Percentiles rank a stretch among this genome's conserved stretches.
phyloP scores from a whole-genome alignment of 1,140 invertebrate species.

The Choristoneura fumiferana region DNA sequence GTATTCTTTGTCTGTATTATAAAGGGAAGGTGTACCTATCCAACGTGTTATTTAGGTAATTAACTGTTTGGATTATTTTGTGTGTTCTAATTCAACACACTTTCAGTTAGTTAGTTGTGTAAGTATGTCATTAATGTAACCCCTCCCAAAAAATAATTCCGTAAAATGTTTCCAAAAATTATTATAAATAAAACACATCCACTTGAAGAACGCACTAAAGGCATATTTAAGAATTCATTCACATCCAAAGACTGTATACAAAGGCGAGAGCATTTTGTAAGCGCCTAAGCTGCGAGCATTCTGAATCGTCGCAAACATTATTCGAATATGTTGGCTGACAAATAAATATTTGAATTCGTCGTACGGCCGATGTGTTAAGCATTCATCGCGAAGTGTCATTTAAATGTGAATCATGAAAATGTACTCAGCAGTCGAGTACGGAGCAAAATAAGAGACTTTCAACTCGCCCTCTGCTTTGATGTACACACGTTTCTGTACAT shows the following conservation, averaged over 20 bases:
- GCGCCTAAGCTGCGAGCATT: conserved; percentile 19
- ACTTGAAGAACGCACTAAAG: conserved; percentile 10
- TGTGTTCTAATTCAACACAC: too few species aligned
- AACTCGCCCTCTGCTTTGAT: not conserved
- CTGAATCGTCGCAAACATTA: conserved; percentile 30
- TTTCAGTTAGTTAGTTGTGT: too few species aligned
- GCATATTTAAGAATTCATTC: conserved; percentile 3
- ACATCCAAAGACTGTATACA: conserved; percentile 23
- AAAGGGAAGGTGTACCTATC: too few species aligned
- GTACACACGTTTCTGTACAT: too few species aligned
- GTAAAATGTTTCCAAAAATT: too few species aligned
- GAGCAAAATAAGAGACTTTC: conserved; percentile 21
- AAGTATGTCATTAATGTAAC: too few species aligned
- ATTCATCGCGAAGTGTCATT: conserved; percentile 43
- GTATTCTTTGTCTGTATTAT: too few species aligned
- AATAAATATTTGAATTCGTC: conserved; percentile 43
- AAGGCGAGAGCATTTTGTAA: conserved; percentile 19
- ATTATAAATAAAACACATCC: too few species aligned
- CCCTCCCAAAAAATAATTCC: too few species aligned
- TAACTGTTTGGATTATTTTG: too few species aligned
- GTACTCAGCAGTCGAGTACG: conserved; percentile 25
- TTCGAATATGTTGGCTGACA: conserved; percentile 33
- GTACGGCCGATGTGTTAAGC: conserved; percentile 31
- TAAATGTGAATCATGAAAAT: conserved; percentile 45
- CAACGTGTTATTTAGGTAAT: too few species aligned